Base-by-base conservation (phyloP, 2,888 invertebrate genomes). In the Gastracanthus pulcherrimus region DNA sequence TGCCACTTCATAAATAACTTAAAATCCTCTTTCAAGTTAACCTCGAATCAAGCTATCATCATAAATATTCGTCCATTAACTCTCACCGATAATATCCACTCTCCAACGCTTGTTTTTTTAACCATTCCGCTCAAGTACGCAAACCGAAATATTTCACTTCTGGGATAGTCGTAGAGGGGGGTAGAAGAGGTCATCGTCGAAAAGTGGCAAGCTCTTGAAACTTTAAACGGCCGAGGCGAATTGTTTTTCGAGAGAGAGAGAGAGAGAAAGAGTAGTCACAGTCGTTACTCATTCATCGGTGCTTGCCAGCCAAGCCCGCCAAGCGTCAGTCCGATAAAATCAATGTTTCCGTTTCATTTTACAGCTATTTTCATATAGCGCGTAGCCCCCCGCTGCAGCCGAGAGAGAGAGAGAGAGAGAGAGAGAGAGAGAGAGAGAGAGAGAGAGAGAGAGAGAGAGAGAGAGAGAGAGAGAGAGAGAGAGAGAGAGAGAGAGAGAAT, bases 301-400 rank as follows among this genome's bases (percentile, higher is more conserved):
- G 55, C 55, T 55, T 29, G 64, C 64, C 62, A 41, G 70, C 23
- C 31, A 23, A n/a, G 5, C 62, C 16, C 38, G 48, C 38, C 64
- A 41, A 71, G 76, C 72, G 71, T 76, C 69, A 45, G 72, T n/a
- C 79, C 79, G 82, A 82, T 82, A 82, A 82, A 82, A 82, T 82
- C 82, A 82, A 82, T 80, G 78, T 82, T 80, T 80, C 80, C 78
- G 76, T 72, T 81, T 77, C 72, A 82, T 82, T 82, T 80, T 83
- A 82, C 80, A 77, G 82, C 82, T 69, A 80, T 82, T 82, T 82
- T 82, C 82, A 76, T 76, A 75, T 74, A 29, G 70, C 55, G 34
- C 76, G 38, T 34, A n/a, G n/a, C n/a, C n/a, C n/a, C n/a, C n/a
- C n/a, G n/a, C n/a, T n/a, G n/a, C n/a, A n/a, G 16, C 60, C n/a